Base-by-base conservation (phyloP, 2,113 vertebrate genomes). In the Trinectes maculatus region DNA sequence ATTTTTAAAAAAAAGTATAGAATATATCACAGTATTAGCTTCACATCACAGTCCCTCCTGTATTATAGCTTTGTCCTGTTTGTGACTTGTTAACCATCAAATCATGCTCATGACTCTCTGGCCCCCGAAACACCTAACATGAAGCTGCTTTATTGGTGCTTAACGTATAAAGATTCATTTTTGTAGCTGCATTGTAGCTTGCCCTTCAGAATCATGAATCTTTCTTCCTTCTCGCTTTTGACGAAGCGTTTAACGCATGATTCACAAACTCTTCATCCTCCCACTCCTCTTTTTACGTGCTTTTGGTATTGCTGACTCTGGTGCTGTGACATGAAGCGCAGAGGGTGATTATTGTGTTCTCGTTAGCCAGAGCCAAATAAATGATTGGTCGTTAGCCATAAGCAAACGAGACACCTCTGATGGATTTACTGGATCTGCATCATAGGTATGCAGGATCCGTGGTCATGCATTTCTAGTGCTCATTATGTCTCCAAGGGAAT, bases 241-340 rank as follows among this genome's bases (percentile, higher is more conserved):
- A 65, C 42, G 51, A 74, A 80, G 70, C 61, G 71, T 52, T n/a
- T 80, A 71, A 68, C 16, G 28, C 70, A 81, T 87, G 83, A 89
- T 67, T 89, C 87, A 88, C 61, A 2, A 26, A 46, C 55, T 77
- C 44, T 48, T 70, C 44, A 3, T 77, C 79, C 58, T 85, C 78
- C 82, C 60, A 79, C 74, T 70, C 61, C 48, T n/a, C 42, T 74
- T 79, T 69, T 80, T 40, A 67, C 54, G 68, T 62, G 51, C 36
- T 80, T 85, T 78, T 77, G 71, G 77, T 64, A 58, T 44, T 64
- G 55, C 57, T 48, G 72, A 79, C 54, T 80, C 11, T 33, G 48
- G 36, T 79, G 48, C 58, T 60, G 54, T 71, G 51, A 77, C 83
- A 79, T 70, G 36, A 60, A 68, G 67, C 59, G 73, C 77, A 74